Evolutionary conservation across 2,888 invertebrate species (phyloP).

Genomic region (Lasioglossum figueresi): DNA sequence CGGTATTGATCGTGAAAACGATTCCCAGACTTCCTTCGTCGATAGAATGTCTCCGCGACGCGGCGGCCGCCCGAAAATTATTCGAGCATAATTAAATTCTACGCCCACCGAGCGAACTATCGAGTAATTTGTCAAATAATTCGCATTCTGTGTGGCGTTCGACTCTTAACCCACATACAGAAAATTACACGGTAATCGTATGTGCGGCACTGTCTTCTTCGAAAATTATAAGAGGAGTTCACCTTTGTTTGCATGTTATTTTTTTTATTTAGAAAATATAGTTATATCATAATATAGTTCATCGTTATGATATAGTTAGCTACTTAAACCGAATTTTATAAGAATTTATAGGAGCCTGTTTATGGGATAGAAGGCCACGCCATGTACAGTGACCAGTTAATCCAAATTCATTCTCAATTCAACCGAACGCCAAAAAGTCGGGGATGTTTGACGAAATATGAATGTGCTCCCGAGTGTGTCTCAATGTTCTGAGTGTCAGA

Average conservation of each 20-base stretch:
- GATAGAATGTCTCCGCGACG: constrained; percentile 12
- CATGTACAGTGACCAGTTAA: too few relatives aligned
- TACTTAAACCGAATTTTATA: too few relatives aligned
- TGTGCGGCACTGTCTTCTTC: neutral
- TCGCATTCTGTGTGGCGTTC: constrained; percentile 43
- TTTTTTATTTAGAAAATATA: neutral
- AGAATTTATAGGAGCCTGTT: too few relatives aligned
- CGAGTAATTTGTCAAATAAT: constrained; percentile 42
- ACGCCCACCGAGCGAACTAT: constrained; percentile 27
- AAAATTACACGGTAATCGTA: neutral
- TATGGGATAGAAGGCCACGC: too few relatives aligned
- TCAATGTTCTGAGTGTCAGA: neutral
- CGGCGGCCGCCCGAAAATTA: constrained; percentile 17
- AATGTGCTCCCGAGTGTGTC: neutral
- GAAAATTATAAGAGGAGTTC: neutral
- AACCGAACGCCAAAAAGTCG: neutral
- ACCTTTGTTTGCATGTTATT: neutral
- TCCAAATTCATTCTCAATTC: neutral
- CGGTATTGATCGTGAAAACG: constrained; percentile 1
- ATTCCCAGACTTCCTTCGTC: neutral
- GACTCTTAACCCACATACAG: constrained; percentile 24
- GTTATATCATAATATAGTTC: too few relatives aligned
- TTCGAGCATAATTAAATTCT: constrained; percentile 52
- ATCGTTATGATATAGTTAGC: too few relatives aligned
- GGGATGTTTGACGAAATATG: neutral